Base-by-base conservation (phyloP, 2,113 vertebrate genomes). In the Rhinoderma darwinii region DNA sequence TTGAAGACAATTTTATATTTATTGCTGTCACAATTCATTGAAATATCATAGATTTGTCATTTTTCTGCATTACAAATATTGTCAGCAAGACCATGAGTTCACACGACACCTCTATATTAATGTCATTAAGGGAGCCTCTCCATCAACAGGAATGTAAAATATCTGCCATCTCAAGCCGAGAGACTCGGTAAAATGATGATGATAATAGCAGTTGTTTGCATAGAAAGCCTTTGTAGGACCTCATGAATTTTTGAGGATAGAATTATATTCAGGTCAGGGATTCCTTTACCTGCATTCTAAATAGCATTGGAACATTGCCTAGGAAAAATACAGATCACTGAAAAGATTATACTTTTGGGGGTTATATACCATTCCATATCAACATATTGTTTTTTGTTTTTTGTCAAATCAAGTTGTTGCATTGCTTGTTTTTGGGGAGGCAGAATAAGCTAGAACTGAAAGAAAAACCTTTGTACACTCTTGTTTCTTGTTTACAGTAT, bases 271-370 rank as follows among this genome's bases (percentile, higher is more conserved):
- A 85, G 73, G 73, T 50, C 84, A 77, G 51, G 27, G 54, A 63
- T 77, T 85, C 72, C 84, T 77, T 77, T 66, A 85, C 41, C 68
- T 85, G 84, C 41, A 66, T 85, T 66, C 37, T 50, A 78, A 85
- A 85, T 54, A 63, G n/a, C 50, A 2, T 8, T 77, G 56, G 51
- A 85, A 37, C 56, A 18, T 41, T 85, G 75, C 41, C 84, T 50
- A 15, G 39, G 43, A 85, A 77, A 85, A 76, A 66, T 78, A 77
- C 84, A 85, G 84, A 85, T 47, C 73, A 63, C 56, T 47, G 39
- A 43, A 61, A 85, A 77, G 54, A 77, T 32, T 59, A 41, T 25
- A 56, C 50, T 80, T 80, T 51, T 27, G 73, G 44, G 22, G 41
- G 4, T 75, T 35, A 51, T 54, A 54, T 30, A 82, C 37, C 39